Percentiles rank a stretch among this genome's conserved stretches.
Evolutionary conservation across 2,113 vertebrate genomes (phyloP).

Genomic region (Mesembrinibis cayennensis): DNA sequence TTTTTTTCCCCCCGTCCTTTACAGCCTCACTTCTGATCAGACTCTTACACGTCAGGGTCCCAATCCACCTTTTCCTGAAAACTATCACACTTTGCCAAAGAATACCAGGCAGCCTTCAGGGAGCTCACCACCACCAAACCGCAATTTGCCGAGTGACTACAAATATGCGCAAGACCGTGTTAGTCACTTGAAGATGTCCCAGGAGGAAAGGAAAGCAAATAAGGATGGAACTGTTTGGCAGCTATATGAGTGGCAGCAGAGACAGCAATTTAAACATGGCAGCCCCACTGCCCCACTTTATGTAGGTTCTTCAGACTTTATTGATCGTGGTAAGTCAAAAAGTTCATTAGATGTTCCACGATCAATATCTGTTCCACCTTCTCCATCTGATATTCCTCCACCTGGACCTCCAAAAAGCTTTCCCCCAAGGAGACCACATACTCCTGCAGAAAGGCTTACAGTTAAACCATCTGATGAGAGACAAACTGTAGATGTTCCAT

Average conservation of each 20-base stretch:
- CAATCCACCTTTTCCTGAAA: constrained; percentile 81
- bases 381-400: constrained; percentile 90
- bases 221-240: constrained; percentile 98
- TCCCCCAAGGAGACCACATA: constrained; percentile 87
- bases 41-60: constrained; percentile 85
- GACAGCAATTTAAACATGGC: constrained; percentile 95
- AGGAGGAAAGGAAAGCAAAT: constrained; percentile 89
- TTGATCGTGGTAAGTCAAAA: constrained; percentile 84
- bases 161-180: constrained; percentile 97
- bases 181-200: constrained; percentile 96
- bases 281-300: constrained; percentile 90
- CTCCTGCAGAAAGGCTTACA: constrained; percentile 90
- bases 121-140: constrained; percentile 81
- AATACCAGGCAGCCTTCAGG: constrained; percentile 80
- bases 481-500: constrained; percentile 75
- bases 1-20: not conserved
- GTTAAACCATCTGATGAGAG: constrained; percentile 86
- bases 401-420: constrained; percentile 81
- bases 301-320: constrained; percentile 79
- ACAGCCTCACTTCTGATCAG: constrained; percentile 82
- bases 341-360: constrained; percentile 92
- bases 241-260: constrained; percentile 97
- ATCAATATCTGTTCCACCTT: constrained; percentile 93
- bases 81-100: constrained; percentile 93
- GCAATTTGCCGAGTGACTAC: constrained; percentile 93